phyloP scores from a whole-genome alignment of 1,140 invertebrate genomes.

The Bemisia tabaci region DNA sequence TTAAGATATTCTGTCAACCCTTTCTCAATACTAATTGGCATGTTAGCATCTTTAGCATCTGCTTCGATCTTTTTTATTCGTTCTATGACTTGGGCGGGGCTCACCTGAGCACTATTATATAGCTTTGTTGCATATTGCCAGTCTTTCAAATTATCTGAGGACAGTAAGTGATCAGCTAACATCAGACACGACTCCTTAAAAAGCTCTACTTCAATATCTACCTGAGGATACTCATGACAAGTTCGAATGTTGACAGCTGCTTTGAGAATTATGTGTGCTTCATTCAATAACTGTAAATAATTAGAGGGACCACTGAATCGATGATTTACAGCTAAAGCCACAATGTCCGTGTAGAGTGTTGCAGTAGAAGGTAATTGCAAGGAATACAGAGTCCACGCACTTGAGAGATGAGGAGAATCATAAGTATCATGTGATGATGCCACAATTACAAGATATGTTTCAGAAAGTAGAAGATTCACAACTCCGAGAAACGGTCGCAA shows the following conservation, averaged over 20 bases:
- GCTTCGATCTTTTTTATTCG: constrained; percentile 29
- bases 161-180: constrained; percentile 47
- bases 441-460: constrained; percentile 47
- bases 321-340: constrained; percentile 47
- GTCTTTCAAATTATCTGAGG: constrained; percentile 35
- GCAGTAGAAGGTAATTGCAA: constrained; percentile 43
- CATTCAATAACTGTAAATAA: constrained; percentile 48
- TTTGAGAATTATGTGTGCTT: constrained; percentile 47
- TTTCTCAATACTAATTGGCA: constrained; percentile 17
- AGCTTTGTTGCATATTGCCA: constrained; percentile 45
- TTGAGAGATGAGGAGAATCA: constrained; percentile 4
- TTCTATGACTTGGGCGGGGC: constrained; percentile 35
- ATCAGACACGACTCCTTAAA: constrained; percentile 44
- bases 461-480: constrained; percentile 44
- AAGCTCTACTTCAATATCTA: constrained; percentile 31
- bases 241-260: constrained; percentile 21
- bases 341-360: constrained; percentile 47
- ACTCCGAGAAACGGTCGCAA: constrained; percentile 57
- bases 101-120: constrained; percentile 39
- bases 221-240: constrained; percentile 7
- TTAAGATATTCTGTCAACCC: constrained; percentile 40
- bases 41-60: constrained; percentile 18
- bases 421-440: constrained; percentile 39
- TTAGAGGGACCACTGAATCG: constrained; percentile 34
- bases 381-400: constrained; percentile 49